Evolutionary conservation across 2,113 vertebrate species (phyloP), one percentile per base, ranked within the genome.

Genomic region (Camelus dromedarius): DNA sequence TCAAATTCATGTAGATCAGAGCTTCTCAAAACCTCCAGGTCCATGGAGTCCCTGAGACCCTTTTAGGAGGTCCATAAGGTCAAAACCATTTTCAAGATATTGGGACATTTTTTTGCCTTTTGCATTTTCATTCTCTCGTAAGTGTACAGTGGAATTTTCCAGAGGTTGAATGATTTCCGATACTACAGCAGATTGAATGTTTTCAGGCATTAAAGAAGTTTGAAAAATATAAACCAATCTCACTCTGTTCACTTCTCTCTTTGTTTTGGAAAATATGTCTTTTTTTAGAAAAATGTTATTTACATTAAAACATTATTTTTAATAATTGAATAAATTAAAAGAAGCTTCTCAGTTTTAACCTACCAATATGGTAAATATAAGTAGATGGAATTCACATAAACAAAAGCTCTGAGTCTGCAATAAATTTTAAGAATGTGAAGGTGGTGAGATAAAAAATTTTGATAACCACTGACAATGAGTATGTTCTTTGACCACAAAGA

Each of bases 81-180:
- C 76, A 93, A 87, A 91, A 26, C 6, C 67, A 66, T 60, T 88
- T 52, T 91, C 58, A 32, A 91, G 84, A 54, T 58, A 91, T 35
- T 66, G 60, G 93, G 30, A 79, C 8, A 24, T 69, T 66, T 46
- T 46, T 76, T 62, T 72, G 42, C 22, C 13, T 93, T 91, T 95
- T 96, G 52, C 13, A 66, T 28, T 66, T n/a, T 84, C 26, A 52
- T n/a, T 54, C 7, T 67, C 7, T 91, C 32, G 35, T 46, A 77
- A 83, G 54, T 54, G 2, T 35, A 77, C 16, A 67, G 60, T 79
- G 52, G 58, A 60, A 11, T 80, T 85, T 85, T 89, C 46, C 42
- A 69, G 56, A 67, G 64, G 48, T 20, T 8, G 28, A 76, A 62
- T 58, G 38, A 83, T 24, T 50, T 82, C 30, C 72, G 62, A 15